Evolutionary conservation across 2,888 invertebrate genomes (phyloP), one percentile per base, ranked within the genome.

Genomic region (Mythimna ferrago): DNA sequence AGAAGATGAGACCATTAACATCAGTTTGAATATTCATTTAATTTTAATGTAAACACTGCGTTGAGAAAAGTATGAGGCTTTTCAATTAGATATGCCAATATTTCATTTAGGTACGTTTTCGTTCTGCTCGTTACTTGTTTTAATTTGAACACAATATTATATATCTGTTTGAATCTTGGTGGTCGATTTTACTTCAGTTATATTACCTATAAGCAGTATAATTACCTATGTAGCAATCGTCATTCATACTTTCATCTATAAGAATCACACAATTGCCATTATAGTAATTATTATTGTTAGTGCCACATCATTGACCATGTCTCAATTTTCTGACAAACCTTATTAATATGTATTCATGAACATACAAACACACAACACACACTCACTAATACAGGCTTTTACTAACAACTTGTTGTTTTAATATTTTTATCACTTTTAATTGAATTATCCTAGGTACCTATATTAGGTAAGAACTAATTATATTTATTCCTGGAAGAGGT

Each of bases 1-100:
- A 92, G 83, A 83, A 87, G 90, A 87, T 84, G 85, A 89, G 84
- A 83, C 82, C 82, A 86, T 88, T 90, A 81, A 73, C 83, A 87
- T 86, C 80, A 76, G 32, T 14, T 64, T 86, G 76, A 79, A 87
- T 87, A 84, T 83, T 85, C 80, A 87, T 68, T 16, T 65, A 32
- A 38, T 48, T 76, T 56, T 70, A 78, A 51, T 57, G 61, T 72
- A 73, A 62, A 66, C 53, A 73, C 53, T 38, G 38, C 10, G 14
- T 61, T 71, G 64, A 48, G 60, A 64, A 64, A 60, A 54, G 19
- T 11, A n/a, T 74, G 66, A 66, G 71, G 70, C 70, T 74, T 80
- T 77, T 58, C 58, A 62, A 73, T 80, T 56, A 65, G 61, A 51
- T 44, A n/a, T 73, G 16, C n/a, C 62, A 61, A 80, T 21, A 79